Percentiles rank a stretch among this genome's conserved stretches.
Evolutionary conservation across 2,888 invertebrate species (phyloP).

Genomic region (Apodemia zela): DNA sequence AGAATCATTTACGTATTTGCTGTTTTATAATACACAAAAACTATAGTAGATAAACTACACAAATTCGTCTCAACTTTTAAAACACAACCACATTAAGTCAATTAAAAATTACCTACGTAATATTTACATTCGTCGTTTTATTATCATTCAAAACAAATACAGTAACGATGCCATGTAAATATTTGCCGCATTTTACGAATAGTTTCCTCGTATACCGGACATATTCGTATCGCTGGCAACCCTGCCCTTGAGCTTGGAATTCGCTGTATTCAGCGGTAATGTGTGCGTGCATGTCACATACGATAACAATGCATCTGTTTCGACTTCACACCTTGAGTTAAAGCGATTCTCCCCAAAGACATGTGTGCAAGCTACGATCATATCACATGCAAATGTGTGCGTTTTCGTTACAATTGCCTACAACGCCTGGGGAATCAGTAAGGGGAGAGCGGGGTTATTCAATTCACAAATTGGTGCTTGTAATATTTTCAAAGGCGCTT

Average conservation of each 20-base stretch:
- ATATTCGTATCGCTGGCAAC: slow-evolving; percentile 32
- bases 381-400: slow-evolving; percentile 28
- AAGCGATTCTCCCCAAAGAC: slow-evolving; percentile 45
- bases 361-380: slow-evolving; percentile 29
- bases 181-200: slow-evolving; percentile 3
- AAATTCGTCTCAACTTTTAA: too few species aligned
- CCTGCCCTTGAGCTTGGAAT: slow-evolving; percentile 34
- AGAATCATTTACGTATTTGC: too few species aligned
- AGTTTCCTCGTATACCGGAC: slow-evolving; percentile 22
- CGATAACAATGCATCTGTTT: slow-evolving; percentile 62
- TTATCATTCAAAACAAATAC: neutral
- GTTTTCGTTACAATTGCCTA: slow-evolving; percentile 28
- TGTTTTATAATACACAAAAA: too few species aligned
- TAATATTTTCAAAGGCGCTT: slow-evolving; percentile 30
- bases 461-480: slow-evolving; percentile 31
- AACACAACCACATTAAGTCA: too few species aligned
- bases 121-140: neutral
- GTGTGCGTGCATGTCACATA: slow-evolving; percentile 38
- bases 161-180: neutral
- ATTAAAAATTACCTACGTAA: neutral
- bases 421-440: slow-evolving; percentile 19
- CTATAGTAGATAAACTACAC: too few species aligned
- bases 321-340: slow-evolving; percentile 52
- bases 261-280: slow-evolving; percentile 27
- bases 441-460: slow-evolving; percentile 25